phyloP scores from a whole-genome alignment of 2,888 invertebrate species.

The Sabatieria punctata region DNA sequence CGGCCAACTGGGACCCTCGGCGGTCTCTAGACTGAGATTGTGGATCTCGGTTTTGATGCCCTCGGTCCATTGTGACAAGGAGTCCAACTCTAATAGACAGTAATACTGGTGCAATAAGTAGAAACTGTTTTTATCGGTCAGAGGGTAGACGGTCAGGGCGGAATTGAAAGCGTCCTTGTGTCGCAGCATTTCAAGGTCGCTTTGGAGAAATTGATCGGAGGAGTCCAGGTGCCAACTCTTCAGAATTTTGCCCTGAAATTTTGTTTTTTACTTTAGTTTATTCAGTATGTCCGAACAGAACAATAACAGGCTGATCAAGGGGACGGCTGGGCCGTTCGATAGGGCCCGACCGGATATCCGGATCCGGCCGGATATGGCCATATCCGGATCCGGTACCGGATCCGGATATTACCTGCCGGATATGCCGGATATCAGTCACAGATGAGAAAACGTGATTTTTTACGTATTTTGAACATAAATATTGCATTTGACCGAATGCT shows the following conservation, averaged over 20 bases:
- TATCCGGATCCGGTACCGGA: too few species aligned
- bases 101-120: conserved; percentile 32
- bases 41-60: conserved; percentile 37
- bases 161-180: conserved; percentile 24
- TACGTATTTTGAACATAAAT: too few species aligned
- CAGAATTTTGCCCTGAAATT: background rate
- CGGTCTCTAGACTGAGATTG: conserved; percentile 36
- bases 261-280: too few species aligned
- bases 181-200: conserved; percentile 10
- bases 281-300: too few species aligned
- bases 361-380: too few species aligned
- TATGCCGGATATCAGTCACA: too few species aligned
- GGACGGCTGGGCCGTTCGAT: too few species aligned
- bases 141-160: conserved; percentile 33
- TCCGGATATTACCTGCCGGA: too few species aligned
- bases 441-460: too few species aligned
- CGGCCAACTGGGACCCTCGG: conserved; percentile 49
- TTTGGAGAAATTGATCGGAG: background rate
- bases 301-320: too few species aligned
- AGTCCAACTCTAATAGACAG: conserved; percentile 35
- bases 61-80: conserved; percentile 35
- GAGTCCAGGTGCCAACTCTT: background rate
- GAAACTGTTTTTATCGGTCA: conserved; percentile 33
- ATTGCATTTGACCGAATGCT: too few species aligned
- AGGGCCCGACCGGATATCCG: too few species aligned